These are phyloP conservation scores for Rhamnusium bicolor DNA, from an alignment of 2,888 invertebrate species.

Conservation along the genomic window DNA sequence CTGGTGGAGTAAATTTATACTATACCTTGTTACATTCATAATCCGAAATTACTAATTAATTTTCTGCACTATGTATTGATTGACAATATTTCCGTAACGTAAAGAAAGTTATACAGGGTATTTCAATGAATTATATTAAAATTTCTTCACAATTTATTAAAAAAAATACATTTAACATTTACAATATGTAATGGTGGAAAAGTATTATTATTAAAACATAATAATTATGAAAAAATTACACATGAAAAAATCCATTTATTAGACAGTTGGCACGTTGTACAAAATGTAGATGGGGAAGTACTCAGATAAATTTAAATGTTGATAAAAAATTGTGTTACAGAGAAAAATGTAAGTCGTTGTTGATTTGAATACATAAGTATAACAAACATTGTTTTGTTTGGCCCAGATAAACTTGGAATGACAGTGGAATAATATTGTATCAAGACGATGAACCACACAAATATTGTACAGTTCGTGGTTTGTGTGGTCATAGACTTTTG, in stretches of 20 bases:
- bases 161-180: constrained; percentile 22
- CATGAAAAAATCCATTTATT: neutral
- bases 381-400: neutral
- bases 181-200: constrained; percentile 17
- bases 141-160: constrained; percentile 21
- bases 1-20: too few species aligned
- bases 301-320: neutral
- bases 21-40: too few species aligned
- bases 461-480: neutral
- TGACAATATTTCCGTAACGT: too few species aligned
- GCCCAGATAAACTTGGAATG: neutral
- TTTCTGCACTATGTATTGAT: too few species aligned
- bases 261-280: constrained; percentile 23
- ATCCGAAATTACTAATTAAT: too few species aligned
- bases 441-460: neutral
- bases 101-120: neutral
- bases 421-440: neutral
- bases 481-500: neutral
- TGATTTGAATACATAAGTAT: neutral
- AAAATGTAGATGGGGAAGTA: neutral
- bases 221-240: neutral
- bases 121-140: constrained; percentile 1
- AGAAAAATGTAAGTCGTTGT: constrained; percentile 2
- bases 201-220: neutral
- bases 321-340: neutral